Percentiles rank a stretch among this genome's conserved stretches.
These are phyloP conservation scores for Musca vetustissima DNA, from an alignment of 1,140 invertebrate species.

Conservation along the genomic window DNA sequence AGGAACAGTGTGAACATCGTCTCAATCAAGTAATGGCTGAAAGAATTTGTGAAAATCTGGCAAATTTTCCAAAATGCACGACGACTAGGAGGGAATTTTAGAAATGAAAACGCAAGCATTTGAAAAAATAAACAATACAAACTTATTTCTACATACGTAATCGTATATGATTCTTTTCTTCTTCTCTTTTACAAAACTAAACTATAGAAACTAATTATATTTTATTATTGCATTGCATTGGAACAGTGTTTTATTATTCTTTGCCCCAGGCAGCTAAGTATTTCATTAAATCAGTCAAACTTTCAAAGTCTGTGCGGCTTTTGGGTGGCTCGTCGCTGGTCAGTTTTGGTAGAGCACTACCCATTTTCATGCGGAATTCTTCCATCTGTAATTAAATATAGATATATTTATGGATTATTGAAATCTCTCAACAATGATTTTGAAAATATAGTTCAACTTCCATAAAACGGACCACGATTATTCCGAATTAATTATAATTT, in stretches of 20 bases:
- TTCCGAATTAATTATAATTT: no score
- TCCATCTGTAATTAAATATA: conserved; percentile 66
- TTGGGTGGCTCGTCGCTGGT: conserved; percentile 79
- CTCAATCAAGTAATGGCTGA: not conserved
- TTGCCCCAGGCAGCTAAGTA: conserved; percentile 68
- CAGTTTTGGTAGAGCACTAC: conserved; percentile 70
- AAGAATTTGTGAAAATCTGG: conserved; percentile 17
- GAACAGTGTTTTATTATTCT: conserved; percentile 34
- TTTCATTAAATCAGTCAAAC: conserved; percentile 76
- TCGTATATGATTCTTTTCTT: no score
- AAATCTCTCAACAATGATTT: no score
- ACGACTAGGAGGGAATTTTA: not conserved
- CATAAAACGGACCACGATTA: no score
- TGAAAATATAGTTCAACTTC: no score
- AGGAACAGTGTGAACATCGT: conserved; percentile 22
- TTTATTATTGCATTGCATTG: no score
- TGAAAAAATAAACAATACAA: no score
- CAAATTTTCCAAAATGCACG: not conserved
- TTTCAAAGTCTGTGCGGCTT: conserved; percentile 84
- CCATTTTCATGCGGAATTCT: conserved; percentile 74
- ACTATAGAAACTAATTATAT: no score
- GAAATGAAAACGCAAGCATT: no score
- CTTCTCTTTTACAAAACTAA: no score
- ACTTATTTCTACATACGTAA: no score
- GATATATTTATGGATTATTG: no score